A percentile compares a stretch with the other conserved stretches of the same genome.
These are phyloP conservation scores for Beris morrisii DNA, from an alignment of 2,888 invertebrate genomes.

Conservation along the genomic window DNA sequence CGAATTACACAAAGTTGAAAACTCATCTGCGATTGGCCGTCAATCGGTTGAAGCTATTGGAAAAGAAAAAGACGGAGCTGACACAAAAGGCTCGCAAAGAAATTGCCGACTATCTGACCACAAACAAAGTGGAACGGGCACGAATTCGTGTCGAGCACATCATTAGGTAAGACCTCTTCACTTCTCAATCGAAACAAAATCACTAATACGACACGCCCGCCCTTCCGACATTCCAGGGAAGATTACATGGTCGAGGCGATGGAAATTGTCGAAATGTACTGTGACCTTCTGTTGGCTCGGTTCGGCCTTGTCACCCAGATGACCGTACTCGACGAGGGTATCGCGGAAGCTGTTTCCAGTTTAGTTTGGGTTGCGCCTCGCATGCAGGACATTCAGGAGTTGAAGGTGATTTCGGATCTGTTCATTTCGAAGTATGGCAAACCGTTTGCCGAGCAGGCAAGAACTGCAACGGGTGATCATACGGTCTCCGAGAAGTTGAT, in stretches of 20 bases:
- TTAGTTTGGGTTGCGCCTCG: conserved; percentile 97
- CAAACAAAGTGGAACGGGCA: conserved; percentile 85
- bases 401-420: conserved; percentile 83
- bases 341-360: conserved; percentile 93
- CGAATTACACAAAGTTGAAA: conserved; percentile 94
- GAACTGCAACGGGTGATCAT: conserved; percentile 85
- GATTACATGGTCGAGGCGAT: conserved; percentile 99
- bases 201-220: neutral
- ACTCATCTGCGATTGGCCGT: conserved; percentile 92
- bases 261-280: conserved; percentile 99
- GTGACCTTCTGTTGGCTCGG: conserved; percentile 92
- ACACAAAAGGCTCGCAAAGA: conserved; percentile 82
- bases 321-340: conserved; percentile 93
- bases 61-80: conserved; percentile 97
- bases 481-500: conserved; percentile 88
- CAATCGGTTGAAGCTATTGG: conserved; percentile 90
- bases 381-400: conserved; percentile 79
- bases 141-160: conserved; percentile 98
- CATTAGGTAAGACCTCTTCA: conserved; percentile 64
- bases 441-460: conserved; percentile 86
- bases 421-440: conserved; percentile 91
- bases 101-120: conserved; percentile 91
- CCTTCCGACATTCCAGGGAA: conserved; percentile 63
- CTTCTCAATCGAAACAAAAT: neutral
- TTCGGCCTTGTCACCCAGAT: conserved; percentile 96